Evolutionary conservation across 2,797 vertebrate genomes (phyloP).

Genomic region (Echiichthys vipera): DNA sequence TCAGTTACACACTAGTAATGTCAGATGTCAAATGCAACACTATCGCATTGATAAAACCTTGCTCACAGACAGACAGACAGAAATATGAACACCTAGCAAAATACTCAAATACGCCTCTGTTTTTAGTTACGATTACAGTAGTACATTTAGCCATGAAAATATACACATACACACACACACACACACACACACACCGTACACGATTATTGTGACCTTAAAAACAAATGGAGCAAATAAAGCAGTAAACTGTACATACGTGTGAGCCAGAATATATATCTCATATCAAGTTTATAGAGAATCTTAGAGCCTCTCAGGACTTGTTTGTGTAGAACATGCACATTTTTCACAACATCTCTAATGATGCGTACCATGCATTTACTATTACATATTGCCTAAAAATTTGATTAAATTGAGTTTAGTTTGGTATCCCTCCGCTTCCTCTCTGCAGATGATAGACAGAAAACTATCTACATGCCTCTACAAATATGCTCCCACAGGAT

Average conservation of each 20-base stretch:
- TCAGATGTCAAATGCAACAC: too few relatives aligned
- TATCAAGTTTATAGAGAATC: too few relatives aligned
- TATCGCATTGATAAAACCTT: too few relatives aligned
- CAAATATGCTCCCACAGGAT: slow-evolving; percentile 47
- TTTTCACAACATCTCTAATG: background rate
- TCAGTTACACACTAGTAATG: too few relatives aligned
- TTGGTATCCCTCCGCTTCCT: background rate
- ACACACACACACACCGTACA: background rate
- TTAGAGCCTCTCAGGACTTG: background rate
- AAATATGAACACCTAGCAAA: too few relatives aligned
- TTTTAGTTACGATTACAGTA: too few relatives aligned
- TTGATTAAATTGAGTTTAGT: background rate
- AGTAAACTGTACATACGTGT: too few relatives aligned
- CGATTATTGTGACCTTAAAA: background rate
- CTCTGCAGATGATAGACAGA: slow-evolving; percentile 14
- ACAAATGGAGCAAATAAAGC: slow-evolving; percentile 23
- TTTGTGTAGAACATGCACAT: background rate
- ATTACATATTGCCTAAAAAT: background rate
- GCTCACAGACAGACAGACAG: too few relatives aligned
- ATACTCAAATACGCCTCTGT: too few relatives aligned
- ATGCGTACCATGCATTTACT: background rate
- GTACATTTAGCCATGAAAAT: too few relatives aligned
- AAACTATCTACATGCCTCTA: slow-evolving; percentile 15
- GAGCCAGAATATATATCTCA: too few relatives aligned
- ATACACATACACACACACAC: background rate